Base-by-base conservation (phyloP, 2,888 invertebrate genomes). In the Nomada fucata region DNA sequence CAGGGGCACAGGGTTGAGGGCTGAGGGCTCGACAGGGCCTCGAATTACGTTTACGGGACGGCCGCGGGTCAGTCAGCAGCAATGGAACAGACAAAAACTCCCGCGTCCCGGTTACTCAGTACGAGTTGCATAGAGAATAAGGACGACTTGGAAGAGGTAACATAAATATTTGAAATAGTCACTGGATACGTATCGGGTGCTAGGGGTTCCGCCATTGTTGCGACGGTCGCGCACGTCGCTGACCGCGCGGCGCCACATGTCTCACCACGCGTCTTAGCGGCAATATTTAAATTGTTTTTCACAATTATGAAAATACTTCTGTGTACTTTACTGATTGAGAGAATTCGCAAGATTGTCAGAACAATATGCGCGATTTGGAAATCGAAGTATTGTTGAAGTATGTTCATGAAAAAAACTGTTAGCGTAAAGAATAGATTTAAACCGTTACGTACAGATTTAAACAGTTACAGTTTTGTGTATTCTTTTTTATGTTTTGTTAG, bases 61-160 rank as follows among this genome's bases (percentile, higher is more conserved):
- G 84, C 83, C 83, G 83, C 82, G 84, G 74, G 78, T 82, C 81
- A 89, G 82, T 84, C 79, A 86, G 85, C 91, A 90, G 90, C 90
- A 86, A 94, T 94, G 94, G 94, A 94, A 90, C 94, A 93, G 90
- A 90, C 92, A 82, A 94, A 94, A 93, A 88, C 93, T 87, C 92
- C 92, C 85, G 89, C 93, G 88, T 96, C 97, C 93, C 97, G 96
- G 95, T 95, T 97, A 94, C 97, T 97, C 95, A 95, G 96, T 95
- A 96, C 96, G 94, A 96, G 97, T 93, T 95, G 96, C 93, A 96
- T 97, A 94, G 97, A 97, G 95, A 96, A 96, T 95, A 97, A 96
- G 96, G 97, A 97, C 95, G 97, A 98, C 94, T 95, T 97, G 94
- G 97, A 97, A 94, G 97, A 97, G 97, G 97, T 97, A 96, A 95